Base-by-base conservation (phyloP, 2,797 vertebrate species). In the Premnoplex brunnescens region DNA sequence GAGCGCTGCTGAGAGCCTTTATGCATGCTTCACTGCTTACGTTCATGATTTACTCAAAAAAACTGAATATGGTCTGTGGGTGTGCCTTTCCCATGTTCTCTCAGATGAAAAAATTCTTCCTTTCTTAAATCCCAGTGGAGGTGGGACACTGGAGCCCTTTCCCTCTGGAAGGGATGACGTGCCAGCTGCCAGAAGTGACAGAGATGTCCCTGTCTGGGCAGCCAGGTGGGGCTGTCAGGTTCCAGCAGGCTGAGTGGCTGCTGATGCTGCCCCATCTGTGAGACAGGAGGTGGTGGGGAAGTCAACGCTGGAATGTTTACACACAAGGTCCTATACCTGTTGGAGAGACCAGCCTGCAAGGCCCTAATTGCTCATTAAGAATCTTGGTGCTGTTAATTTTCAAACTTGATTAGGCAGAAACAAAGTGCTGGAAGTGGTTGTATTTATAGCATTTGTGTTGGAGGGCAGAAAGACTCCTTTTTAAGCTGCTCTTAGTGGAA, bases 351-450 rank as follows among this genome's bases (percentile, higher is more conserved):
- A 48, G 82, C 64, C 82, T 91, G 48, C 28, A 44, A 85, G 34
- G 18, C 44, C 26, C 41, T 91, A 67, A 90, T 64, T 88, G 60
- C 56, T 85, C 66, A 39, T 88, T 90, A 88, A 46, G 69, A 24
- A 72, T 75, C 37, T 43, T 64, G 26, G 37, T 94, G n/a, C 56
- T 84, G 16, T 56, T 86, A 44, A 74, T 94, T 95, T 95, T 77
- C 52, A 64, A n/a, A 77, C 34, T 76, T 69, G 52, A 71, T 93
- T 92, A 85, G 71, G 51, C 36, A 85, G 48, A 92, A 94, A 73
- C 55, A 89, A 74, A 85, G 36, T 36, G 36, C 23, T 87, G 66
- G n/a, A 55, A 49, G 41, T 55, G 6, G n/a, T 55, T n/a, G 6
- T 73, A 19, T 88, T 93, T 84, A 62, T 16, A 39, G 17, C 34